Evolutionary conservation across 2,797 vertebrate species (phyloP).

Genomic region (Brotogeris chrysoptera): DNA sequence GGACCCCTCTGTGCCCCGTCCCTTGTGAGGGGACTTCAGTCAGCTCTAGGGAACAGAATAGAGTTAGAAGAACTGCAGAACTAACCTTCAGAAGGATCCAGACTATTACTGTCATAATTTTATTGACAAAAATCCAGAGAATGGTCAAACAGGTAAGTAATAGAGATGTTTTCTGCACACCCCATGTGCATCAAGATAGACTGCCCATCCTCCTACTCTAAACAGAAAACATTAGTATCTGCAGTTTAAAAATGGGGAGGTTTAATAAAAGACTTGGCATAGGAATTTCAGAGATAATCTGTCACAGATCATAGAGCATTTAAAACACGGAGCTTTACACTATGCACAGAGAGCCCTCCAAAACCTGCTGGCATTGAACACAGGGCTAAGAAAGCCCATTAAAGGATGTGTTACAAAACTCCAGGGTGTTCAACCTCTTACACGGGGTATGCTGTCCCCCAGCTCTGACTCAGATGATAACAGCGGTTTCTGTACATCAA

Average conservation of each 20-base stretch:
- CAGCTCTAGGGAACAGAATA: neutral
- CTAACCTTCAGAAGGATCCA: neutral
- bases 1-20: neutral
- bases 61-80: neutral
- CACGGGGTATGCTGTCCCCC: neutral
- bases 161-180: neutral
- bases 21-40: accelerated
- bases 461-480: neutral
- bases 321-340: neutral
- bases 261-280: neutral
- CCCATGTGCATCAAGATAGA: accelerated
- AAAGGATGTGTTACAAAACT: neutral
- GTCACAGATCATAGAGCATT: neutral
- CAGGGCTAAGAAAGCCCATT: neutral
- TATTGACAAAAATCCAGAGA: neutral
- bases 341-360: too few species aligned
- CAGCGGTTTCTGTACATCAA: neutral
- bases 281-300: neutral
- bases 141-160: neutral
- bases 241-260: neutral
- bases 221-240: neutral
- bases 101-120: neutral
- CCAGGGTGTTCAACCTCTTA: neutral
- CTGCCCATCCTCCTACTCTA: neutral
- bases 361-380: neutral